Conservation (phyloP, 2,797 vertebrate species). For the Rhinogobio ventralis region DNA sequence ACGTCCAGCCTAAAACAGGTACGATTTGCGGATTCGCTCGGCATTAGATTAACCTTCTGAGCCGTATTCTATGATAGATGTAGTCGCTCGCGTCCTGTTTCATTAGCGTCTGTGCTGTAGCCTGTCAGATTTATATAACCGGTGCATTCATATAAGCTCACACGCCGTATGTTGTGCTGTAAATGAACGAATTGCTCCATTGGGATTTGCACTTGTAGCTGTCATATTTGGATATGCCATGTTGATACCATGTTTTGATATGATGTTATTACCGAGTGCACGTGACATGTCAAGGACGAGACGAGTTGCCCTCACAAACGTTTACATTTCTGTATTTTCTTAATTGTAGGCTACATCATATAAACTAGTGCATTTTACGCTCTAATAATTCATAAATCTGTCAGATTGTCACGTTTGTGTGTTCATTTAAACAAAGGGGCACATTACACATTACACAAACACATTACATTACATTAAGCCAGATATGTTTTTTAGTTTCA, state of each 20-base stretch:
- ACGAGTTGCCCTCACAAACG: not conserved
- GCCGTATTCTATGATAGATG: not conserved
- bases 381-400: not conserved
- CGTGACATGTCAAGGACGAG: not conserved
- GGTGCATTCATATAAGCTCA: not conserved
- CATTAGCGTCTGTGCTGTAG: not conserved
- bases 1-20: slow-evolving; percentile 50
- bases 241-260: not conserved
- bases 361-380: not conserved
- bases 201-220: slow-evolving; percentile 8
- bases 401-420: not conserved
- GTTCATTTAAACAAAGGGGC: not conserved
- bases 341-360: not conserved
- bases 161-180: not conserved
- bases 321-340: not conserved
- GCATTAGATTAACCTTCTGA: not conserved
- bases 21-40: not conserved
- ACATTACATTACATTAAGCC: not conserved
- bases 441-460: not conserved
- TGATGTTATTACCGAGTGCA: not conserved
- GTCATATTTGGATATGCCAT: not conserved
- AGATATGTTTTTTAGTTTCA: not conserved
- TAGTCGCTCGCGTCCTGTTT: not conserved
- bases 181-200: not conserved
- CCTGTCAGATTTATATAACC: slow-evolving; percentile 10